phyloP scores from a whole-genome alignment of 2,113 vertebrate genomes.

The Centropristis striata region DNA sequence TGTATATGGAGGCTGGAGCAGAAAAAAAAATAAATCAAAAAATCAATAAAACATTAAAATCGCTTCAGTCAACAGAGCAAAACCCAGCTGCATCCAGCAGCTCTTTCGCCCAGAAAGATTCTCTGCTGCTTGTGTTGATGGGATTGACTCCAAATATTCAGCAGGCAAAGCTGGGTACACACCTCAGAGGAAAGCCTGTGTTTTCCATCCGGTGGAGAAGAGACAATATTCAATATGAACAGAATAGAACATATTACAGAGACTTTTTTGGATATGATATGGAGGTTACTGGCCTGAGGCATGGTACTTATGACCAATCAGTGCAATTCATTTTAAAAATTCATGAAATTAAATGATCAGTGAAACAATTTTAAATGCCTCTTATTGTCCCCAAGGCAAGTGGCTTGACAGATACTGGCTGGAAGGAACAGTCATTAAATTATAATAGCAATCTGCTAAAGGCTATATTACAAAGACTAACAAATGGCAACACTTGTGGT shows the following conservation, averaged over 20 bases:
- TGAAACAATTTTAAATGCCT: slow-evolving; percentile 60
- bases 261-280: slow-evolving; percentile 47
- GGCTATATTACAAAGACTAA: slow-evolving; percentile 58
- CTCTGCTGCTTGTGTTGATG: slow-evolving; percentile 61
- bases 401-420: slow-evolving; percentile 57
- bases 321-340: slow-evolving; percentile 55
- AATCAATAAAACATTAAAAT: slow-evolving; percentile 86
- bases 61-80: slow-evolving; percentile 80
- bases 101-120: slow-evolving; percentile 66
- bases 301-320: slow-evolving; percentile 63
- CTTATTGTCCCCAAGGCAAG: slow-evolving; percentile 59
- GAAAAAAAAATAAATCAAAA: slow-evolving; percentile 75
- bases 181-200: slow-evolving; percentile 55
- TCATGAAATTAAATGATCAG: slow-evolving; percentile 76
- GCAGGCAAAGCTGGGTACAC: slow-evolving; percentile 46
- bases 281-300: slow-evolving; percentile 59
- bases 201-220: slow-evolving; percentile 31
- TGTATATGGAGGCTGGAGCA: slow-evolving; percentile 72
- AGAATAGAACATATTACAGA: slow-evolving; percentile 44
- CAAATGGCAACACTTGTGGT: slow-evolving; percentile 66
- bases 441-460: slow-evolving; percentile 54
- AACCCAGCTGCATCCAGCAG: slow-evolving; percentile 73
- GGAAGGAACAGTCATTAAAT: slow-evolving; percentile 65
- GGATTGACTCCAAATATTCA: slow-evolving; percentile 62
- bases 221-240: slow-evolving; percentile 46